Base-by-base conservation (phyloP, 2,113 vertebrate genomes). In the Carassius auratus region DNA sequence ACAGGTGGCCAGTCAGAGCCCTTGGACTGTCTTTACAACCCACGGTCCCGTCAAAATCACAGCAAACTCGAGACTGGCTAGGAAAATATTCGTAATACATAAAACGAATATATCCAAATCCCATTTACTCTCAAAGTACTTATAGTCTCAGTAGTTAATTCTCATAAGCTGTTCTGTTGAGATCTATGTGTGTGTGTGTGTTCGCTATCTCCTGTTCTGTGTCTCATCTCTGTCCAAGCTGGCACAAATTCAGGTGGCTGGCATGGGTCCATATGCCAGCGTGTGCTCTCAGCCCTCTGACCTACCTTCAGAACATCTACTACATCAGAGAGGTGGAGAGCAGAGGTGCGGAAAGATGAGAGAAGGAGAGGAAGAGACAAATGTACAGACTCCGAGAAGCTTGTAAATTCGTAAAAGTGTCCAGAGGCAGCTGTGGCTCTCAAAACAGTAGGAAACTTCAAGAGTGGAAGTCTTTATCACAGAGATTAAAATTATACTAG, bases 221-320 rank as follows among this genome's bases (percentile, higher is more conserved):
- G 86, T 87, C 73, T 86, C 74, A 89, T 86, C 88, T 84, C 76
- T 68, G 76, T 87, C 88, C 86, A 81, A 84, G 64, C 85, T 89
- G 88, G 86, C 84, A 84, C 48, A 69, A 10, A 75, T 75, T 86
- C 57, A 62, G 62, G 64, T 17, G 33, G 17, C 73, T 89, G 88
- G 88, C 86, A 10, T 14, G 4, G 55, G 14, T 84, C 81, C 86
- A 89, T 19, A 59, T 84, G 81, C 84, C 82, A 86, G 86, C 17
- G 76, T 84, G 80, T 73, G 48, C 77, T 69, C 69, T 83, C 45
- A 83, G 81, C 68, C 68, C 81, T 57, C 68, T 83, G 81, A 83
- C 81, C 81, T 79, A 23, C 33, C 59, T 84, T 33, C 45, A 45
- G 71, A 59, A 81, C 76, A 84, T 86, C 81, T 80, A 69, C 68